Evolutionary conservation across 2,797 vertebrate species (phyloP), one percentile per base, ranked within the genome.

Genomic region (Buceros bicornis): DNA sequence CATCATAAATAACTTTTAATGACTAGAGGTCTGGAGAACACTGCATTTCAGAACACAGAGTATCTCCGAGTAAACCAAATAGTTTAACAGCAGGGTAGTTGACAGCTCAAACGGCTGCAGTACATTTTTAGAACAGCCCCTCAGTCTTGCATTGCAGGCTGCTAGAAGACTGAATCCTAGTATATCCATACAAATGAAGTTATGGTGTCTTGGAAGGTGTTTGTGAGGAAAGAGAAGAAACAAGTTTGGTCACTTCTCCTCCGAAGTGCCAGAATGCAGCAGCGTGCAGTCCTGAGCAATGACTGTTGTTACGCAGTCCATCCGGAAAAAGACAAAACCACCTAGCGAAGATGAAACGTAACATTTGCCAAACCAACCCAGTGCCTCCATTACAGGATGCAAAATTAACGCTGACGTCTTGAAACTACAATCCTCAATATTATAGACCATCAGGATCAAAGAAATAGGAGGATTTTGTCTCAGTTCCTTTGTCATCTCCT

Each of bases 1-100:
- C 43, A 50, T 78, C 57, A 71, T 90, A 57, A 91, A 80, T 94
- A 94, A 93, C 50, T 84, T 90, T 16, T 53, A 91, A 91, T 47
- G 66, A 90, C 60, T 42, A 89, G 42, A 47, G 58, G 37, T 40
- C 82, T 87, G 65, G 72, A 90, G 89, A 94, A 81, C n/a, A 57
- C 33, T 66, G 24, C 21, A 54, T 69, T 54, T 87, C 64, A 82
- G 48, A 93, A 73, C n/a, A 56, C 22, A 45, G 47, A 35, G 35
- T 11, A 43, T 65, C 58, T 84, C 62, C 62, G 35, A 89, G 94
- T 77, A 77, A 95, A 82, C 66, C 45, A 53, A 69, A 51, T 5
- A 60, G 50, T 33, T 51, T 58, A 58, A 73, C 50, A 43, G 40
- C 57, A 76, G 48, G 29, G 57, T 17, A 20, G 58, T 11, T 67